Evolutionary conservation across 2,113 vertebrate species (phyloP).

Genomic region (Urocolius indicus): DNA sequence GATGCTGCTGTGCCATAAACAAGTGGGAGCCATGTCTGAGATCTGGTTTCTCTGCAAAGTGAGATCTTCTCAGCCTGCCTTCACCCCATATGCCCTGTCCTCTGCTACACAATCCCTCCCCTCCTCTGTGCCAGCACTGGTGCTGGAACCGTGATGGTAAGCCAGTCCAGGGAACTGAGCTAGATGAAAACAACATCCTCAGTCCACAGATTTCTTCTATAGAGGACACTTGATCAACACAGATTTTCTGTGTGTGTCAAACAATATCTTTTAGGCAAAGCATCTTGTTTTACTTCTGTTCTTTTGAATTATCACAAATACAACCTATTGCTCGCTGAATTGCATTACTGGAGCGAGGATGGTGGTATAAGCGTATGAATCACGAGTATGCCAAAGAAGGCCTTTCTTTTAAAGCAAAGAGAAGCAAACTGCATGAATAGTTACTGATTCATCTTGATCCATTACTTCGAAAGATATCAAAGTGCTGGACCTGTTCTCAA

Average conservation of each 20-base stretch:
- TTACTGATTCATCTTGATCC: background rate
- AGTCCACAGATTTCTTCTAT: background rate
- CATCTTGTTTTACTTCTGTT: background rate
- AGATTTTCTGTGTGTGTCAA: background rate
- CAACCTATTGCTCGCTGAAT: background rate
- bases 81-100: background rate
- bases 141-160: background rate
- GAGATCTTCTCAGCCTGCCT: background rate
- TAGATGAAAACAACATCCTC: background rate
- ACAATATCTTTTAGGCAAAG: background rate
- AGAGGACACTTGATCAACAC: background rate
- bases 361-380: accelerated
- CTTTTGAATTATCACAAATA: background rate
- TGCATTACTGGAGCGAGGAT: background rate
- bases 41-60: background rate
- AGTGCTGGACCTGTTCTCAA: background rate
- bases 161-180: background rate
- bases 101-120: background rate
- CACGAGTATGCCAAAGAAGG: background rate
- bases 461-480: background rate
- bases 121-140: background rate
- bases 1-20: background rate
- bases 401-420: background rate
- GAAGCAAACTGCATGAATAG: background rate
- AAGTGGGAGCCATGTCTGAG: background rate